Base-by-base conservation (phyloP, 1,140 invertebrate genomes). In the Dendrolimus kikuchii region DNA sequence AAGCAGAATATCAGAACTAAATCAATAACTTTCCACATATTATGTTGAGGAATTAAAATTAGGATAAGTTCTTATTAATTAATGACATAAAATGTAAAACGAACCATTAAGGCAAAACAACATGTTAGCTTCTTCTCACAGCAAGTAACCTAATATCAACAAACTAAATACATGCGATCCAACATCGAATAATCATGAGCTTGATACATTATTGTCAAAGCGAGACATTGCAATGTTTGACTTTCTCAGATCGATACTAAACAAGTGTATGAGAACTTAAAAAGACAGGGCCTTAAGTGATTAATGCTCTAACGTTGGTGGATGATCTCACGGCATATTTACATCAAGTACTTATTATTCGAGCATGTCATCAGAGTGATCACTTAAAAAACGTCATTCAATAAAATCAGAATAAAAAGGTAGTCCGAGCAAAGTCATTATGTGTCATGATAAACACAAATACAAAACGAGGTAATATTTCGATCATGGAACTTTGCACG, bases 401-500 rank as follows among this genome's bases (percentile, higher is more conserved):
- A 5, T n/a, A 43, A n/a, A 43, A 43, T 7, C 38, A 36, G 9
- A 38, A 5, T 5, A 46, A 46, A 36, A 4, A 46, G 46, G 23
- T 46, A 37, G 23, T 23, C 23, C 23, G 23, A 23, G 23, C 23
- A 23, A 23, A 23, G 23, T 3, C 3, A 23, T 23, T 23, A 23
- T 23, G 23, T 23, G 23, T 23, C 23, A 23, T 23, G 23, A 23
- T 41, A 47, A 48, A 46, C 37, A 52, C 52, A 51, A 56, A 62
- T 51, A 57, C 62, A 55, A 62, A 72, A 59, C 51, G 55, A 44
- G 57, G 62, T 51, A 72, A 68, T 69, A 70, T 69, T 72, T 58
- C 62, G 68, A 73, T 67, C 65, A 60, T 69, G 65, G 65, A 74
- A 73, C 66, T 71, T 61, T 66, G 63, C 41, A 48, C 46, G 38